Conservation (phyloP, 2,113 vertebrate species). For the Oncorhynchus mykiss region DNA sequence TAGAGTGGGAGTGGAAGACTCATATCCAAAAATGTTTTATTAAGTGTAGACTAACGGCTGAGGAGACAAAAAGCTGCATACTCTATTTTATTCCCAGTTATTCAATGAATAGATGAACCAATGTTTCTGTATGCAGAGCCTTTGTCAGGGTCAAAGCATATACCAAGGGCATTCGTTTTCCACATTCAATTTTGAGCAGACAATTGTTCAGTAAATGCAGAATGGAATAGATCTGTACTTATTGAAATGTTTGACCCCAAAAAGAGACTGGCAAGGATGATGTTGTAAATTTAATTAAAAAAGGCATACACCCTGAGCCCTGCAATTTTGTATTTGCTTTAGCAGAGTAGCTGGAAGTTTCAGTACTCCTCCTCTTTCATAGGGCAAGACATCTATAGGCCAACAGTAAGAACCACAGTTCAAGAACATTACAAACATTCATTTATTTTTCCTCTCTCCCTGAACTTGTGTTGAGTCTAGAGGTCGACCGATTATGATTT, state of each 20-base stretch:
- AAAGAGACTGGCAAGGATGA: background rate
- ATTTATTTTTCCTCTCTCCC: background rate
- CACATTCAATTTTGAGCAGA: no score
- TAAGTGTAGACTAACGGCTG: no score
- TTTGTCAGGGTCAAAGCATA: no score
- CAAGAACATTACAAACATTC: slow-evolving; percentile 2
- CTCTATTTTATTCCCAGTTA: no score
- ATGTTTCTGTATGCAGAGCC: background rate
- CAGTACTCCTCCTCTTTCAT: background rate
- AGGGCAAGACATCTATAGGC: background rate
- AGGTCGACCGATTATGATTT: no score
- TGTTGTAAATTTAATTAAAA: background rate
- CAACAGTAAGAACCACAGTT: slow-evolving; percentile 19
- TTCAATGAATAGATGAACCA: background rate
- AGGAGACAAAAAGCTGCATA: no score
- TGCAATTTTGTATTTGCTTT: background rate
- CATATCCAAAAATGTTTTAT: no score
- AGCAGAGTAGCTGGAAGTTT: background rate
- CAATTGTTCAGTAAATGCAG: no score
- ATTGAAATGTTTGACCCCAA: background rate
- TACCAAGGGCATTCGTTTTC: no score
- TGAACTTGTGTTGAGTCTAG: slow-evolving; percentile 36
- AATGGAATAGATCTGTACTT: no score
- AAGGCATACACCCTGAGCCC: background rate
- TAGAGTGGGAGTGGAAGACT: no score